Evolutionary conservation across 92 coral and sea anemone genomes (phyloP), one percentile per base, ranked within the genome.

Genomic region (Porites lobata): DNA sequence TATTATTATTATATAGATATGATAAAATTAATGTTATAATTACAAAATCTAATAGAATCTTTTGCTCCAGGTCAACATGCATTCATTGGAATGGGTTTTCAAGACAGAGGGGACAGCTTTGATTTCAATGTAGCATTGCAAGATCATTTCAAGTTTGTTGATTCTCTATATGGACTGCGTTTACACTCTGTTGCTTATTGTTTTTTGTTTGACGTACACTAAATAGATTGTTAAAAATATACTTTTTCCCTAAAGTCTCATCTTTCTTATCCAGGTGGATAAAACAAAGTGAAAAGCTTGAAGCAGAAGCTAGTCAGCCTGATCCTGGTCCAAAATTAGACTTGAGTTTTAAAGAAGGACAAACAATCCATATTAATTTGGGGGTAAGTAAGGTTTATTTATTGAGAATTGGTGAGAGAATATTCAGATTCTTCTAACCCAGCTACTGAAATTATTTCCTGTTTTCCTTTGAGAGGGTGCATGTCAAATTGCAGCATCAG

Each of bases 91-190:
- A 89, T 98, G 98, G 99, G 99, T 57, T 98, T 98, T 71, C 95
- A 91, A 81, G 99, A 98, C 89, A 89, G 99, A 86, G 99, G 99
- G 9, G 99, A 98, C 82, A 93, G 98, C 67, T 98, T 98, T 92
- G 99, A 98, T 81, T 98, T 98, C 86, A 98, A 98, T 79, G 99
- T 98, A 2, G 92, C 99, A 38, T 76, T 98, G 77, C 99, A 98
- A 90, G 99, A 98, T 88, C 99, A 98, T 70, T 98, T 98, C 93
- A 98, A 98, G 99, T 96, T 88, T 67, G 98, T 81, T 50, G 17
- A 17, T 22, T 11, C 32, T 21, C 54, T 43, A 9, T 32, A 32
- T 14, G 4, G 50, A 9, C 13, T 32, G 6, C 6, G 8, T 72
- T 54, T 11, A 21, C 1, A 17, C 15, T 22, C 32, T 7, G 9